phyloP scores from a whole-genome alignment of 53 echinoderm and acorn worm genomes.

The Henricia sp. region DNA sequence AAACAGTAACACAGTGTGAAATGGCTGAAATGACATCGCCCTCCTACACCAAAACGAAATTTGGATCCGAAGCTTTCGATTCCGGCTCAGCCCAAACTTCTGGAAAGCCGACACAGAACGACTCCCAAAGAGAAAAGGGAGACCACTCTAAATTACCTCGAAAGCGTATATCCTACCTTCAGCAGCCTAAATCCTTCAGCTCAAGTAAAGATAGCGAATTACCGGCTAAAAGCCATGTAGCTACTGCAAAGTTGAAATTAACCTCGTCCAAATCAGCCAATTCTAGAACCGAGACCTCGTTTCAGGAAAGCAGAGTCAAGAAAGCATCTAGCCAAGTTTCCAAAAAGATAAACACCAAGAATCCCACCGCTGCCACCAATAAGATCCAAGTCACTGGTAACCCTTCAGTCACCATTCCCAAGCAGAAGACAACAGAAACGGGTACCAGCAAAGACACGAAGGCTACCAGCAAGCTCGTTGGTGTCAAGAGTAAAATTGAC shows the following conservation, averaged over 20 bases:
- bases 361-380: slow-evolving; percentile 29
- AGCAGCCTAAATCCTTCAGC: slow-evolving; percentile 64
- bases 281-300: slow-evolving; percentile 22
- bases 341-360: slow-evolving; percentile 62
- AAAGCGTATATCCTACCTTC: slow-evolving; percentile 62
- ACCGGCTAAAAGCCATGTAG: slow-evolving; percentile 26
- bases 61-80: slow-evolving; percentile 18
- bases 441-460: slow-evolving; percentile 44
- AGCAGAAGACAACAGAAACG: slow-evolving; percentile 46
- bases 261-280: slow-evolving; percentile 22
- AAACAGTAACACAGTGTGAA: slow-evolving; percentile 61
- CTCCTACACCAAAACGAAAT: slow-evolving; percentile 42
- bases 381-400: slow-evolving; percentile 56
- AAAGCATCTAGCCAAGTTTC: slow-evolving; percentile 74
- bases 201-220: slow-evolving; percentile 41
- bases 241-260: slow-evolving; percentile 37
- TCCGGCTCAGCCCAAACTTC: not conserved
- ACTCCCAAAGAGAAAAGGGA: slow-evolving; percentile 25
- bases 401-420: slow-evolving; percentile 34
- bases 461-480: slow-evolving; percentile 49
- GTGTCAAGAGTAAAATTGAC: slow-evolving; percentile 86
- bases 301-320: slow-evolving; percentile 48
- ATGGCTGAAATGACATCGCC: slow-evolving; percentile 63
- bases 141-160: slow-evolving; percentile 58
- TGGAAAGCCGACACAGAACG: slow-evolving; percentile 11